Percentiles rank a stretch among this genome's conserved stretches.
Evolutionary conservation across 2,113 vertebrate genomes (phyloP).

Genomic region (Hippoglossus stenolepis): DNA sequence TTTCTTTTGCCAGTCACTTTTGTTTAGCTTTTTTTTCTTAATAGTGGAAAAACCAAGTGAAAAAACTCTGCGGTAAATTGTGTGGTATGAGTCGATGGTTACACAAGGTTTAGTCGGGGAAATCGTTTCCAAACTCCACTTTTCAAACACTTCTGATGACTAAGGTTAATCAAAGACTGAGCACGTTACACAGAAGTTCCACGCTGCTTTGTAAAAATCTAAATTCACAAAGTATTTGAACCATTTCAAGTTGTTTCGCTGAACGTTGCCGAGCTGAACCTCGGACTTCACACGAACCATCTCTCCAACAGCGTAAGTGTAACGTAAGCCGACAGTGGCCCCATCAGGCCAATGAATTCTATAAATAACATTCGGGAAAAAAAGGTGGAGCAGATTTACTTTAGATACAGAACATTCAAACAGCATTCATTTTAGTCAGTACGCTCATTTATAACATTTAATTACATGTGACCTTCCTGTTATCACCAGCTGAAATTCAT

Average conservation of each 20-base stretch:
- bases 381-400: constrained; percentile 31
- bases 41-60: not conserved
- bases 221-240: not conserved
- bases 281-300: constrained; percentile 1
- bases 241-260: too few relatives aligned
- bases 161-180: too few relatives aligned
- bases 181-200: not conserved
- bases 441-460: constrained; percentile 74
- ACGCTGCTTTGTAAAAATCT: not conserved
- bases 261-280: not conserved
- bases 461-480: constrained; percentile 79
- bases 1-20: constrained; percentile 21
- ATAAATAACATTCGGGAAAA: constrained; percentile 18
- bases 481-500: constrained; percentile 73
- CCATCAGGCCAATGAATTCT: constrained; percentile 30
- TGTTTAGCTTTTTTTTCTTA: constrained; percentile 1
- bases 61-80: constrained; percentile 32
- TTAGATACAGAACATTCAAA: constrained; percentile 55
- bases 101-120: not conserved
- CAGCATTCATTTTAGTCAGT: constrained; percentile 72
- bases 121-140: not conserved
- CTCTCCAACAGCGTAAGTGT: not conserved
- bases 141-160: not conserved
- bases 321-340: constrained; percentile 49
- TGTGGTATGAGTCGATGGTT: constrained; percentile 3